Percentiles rank a stretch among this genome's conserved stretches.
phyloP scores from a whole-genome alignment of 2,888 invertebrate genomes.

The Diaperis boleti region DNA sequence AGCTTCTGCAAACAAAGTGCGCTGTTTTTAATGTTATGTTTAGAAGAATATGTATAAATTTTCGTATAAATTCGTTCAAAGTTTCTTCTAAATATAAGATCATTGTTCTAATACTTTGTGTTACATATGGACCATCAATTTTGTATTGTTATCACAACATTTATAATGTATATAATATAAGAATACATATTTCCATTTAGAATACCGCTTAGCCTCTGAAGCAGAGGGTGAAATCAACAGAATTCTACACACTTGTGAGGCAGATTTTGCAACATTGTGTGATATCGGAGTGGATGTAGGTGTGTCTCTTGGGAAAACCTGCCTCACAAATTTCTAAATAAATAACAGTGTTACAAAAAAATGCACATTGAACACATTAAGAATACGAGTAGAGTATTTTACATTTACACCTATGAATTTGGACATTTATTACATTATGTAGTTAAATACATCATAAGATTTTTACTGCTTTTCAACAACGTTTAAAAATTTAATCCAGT shows the following conservation, averaged over 20 bases:
- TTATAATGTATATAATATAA: slow-evolving; percentile 52
- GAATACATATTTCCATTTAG: slow-evolving; percentile 60
- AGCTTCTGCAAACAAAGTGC: slow-evolving; percentile 43
- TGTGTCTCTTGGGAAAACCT: not conserved
- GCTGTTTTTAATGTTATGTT: slow-evolving; percentile 22
- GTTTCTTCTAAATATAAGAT: slow-evolving; percentile 28
- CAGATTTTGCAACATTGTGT: slow-evolving; percentile 2
- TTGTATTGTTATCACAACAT: slow-evolving; percentile 55
- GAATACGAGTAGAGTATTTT: slow-evolving; percentile 36
- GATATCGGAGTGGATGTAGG: not conserved
- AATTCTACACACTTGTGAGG: slow-evolving; percentile 35
- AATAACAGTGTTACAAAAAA: slow-evolving; percentile 45
- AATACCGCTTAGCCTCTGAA: slow-evolving; percentile 58
- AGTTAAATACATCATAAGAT: slow-evolving; percentile 48
- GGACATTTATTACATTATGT: slow-evolving; percentile 49
- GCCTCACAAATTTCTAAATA: slow-evolving; percentile 39
- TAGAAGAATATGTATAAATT: slow-evolving; percentile 27
- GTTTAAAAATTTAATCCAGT: slow-evolving; percentile 15
- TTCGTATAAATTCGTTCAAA: slow-evolving; percentile 28
- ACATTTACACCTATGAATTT: slow-evolving; percentile 41
- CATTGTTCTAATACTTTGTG: slow-evolving; percentile 32
- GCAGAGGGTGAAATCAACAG: slow-evolving; percentile 48
- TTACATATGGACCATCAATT: slow-evolving; percentile 45
- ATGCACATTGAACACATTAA: slow-evolving; percentile 55
- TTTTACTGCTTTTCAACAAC: slow-evolving; percentile 39